Conservation (phyloP, 2,888 invertebrate genomes). For the Acrocyrtus sp. region DNA sequence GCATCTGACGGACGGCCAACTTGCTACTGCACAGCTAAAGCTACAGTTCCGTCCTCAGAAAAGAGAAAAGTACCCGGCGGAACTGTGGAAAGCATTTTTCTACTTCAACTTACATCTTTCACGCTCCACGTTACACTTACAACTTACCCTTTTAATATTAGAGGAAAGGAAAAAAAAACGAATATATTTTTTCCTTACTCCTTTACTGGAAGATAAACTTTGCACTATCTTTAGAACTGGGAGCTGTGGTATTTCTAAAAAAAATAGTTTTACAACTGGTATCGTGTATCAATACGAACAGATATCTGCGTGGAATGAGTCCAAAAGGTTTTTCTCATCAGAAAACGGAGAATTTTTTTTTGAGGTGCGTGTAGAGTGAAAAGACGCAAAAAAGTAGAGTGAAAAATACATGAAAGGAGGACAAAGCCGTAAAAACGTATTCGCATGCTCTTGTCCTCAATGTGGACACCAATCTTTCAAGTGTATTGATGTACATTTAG, state of each 20-base stretch:
- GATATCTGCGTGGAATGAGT: too few relatives aligned
- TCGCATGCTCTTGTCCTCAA: not conserved
- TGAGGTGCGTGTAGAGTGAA: slow-evolving; percentile 26
- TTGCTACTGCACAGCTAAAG: not conserved
- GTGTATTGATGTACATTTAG: slow-evolving; percentile 16
- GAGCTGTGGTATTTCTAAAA: too few relatives aligned
- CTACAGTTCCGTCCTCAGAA: not conserved
- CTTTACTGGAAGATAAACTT: too few relatives aligned
- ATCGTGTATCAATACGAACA: too few relatives aligned
- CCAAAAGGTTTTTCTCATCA: too few relatives aligned
- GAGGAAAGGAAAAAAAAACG: slow-evolving; percentile 2
- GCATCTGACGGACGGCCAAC: slow-evolving; percentile 41
- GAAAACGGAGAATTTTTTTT: too few relatives aligned
- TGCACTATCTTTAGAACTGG: too few relatives aligned
- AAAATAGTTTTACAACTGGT: too few relatives aligned
- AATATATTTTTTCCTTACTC: not conserved
- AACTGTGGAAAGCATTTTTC: slow-evolving; percentile 47
- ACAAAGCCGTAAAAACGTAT: not conserved
- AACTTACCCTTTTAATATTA: slow-evolving; percentile 15
- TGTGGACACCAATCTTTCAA: slow-evolving; percentile 28
- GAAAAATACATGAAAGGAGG: too few relatives aligned
- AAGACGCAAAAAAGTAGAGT: too few relatives aligned
- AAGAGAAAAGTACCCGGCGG: slow-evolving; percentile 26
- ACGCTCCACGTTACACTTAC: slow-evolving; percentile 18
- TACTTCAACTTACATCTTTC: slow-evolving; percentile 37